Evolutionary conservation across 1,140 invertebrate species (phyloP), one percentile per base, ranked within the genome.

Genomic region (Orius laevigatus): DNA sequence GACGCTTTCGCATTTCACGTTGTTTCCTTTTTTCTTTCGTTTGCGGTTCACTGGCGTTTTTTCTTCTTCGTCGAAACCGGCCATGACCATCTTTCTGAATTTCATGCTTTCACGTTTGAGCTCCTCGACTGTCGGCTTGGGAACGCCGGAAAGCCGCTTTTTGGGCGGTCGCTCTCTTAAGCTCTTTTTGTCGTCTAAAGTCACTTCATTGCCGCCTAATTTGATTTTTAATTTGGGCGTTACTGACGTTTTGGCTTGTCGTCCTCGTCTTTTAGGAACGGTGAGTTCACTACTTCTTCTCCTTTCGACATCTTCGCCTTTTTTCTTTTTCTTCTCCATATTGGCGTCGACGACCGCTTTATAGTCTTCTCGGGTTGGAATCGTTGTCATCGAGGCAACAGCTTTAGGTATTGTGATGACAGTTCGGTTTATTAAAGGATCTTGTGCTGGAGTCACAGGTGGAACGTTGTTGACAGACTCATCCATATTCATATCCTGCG

Each of bases 361-460:
- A 59, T 87, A 87, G 58, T 88, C 84, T 53, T 87, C 84, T 55
- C 79, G 72, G 0, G 82, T 85, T 0, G 83, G 83, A 57, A 86
- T 84, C 19, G 74, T 79, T 0, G 80, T 83, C 79, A 87, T 84
- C 0, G 83, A 86, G 1, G 82, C 81, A 1, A 87, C 82, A 1
- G 84, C 84, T 65, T 87, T 87, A 0, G 84, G 84, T 55, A 87
- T 85, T 0, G 81, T 84, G 35, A 86, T 84, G 2, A 81, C 75
- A 10, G 78, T 78, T 32, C 82, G 70, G 51, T 69, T 74, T 10
- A 80, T 58, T 0, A 75, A 74, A 31, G 76, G 74, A n/a, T 74
- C 71, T 5, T 69, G 60, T 1, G 69, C 64, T 34, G 53, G 53
- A 5, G 68, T 60, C 2, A 70, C 64, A 12, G 46, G 45, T 11